Evolutionary conservation across 2,797 vertebrate genomes (phyloP).

Genomic region (Syngnathus acus): DNA sequence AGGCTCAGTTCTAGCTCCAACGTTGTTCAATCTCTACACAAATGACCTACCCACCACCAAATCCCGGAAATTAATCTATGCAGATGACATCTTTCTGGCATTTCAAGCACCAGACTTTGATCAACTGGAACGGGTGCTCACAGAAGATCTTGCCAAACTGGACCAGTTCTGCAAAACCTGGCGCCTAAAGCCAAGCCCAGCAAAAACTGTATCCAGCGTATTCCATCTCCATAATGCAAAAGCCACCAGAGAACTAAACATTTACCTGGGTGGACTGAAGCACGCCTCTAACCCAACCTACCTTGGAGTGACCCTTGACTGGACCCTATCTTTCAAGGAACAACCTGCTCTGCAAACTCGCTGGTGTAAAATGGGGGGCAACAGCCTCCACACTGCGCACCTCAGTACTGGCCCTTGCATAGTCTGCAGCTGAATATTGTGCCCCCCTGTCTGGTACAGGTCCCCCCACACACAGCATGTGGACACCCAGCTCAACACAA

Average conservation of each 20-base stretch:
- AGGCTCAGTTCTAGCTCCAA: conserved; percentile 3
- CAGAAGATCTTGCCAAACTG: not conserved
- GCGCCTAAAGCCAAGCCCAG: not conserved
- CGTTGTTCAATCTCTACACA: not conserved
- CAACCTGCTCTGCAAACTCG: not conserved
- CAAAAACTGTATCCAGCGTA: not conserved
- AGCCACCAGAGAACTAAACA: not conserved
- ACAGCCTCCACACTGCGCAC: no score
- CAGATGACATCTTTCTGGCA: not conserved
- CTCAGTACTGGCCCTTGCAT: no score
- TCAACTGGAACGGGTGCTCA: not conserved
- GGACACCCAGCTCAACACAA: no score
- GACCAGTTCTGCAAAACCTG: not conserved
- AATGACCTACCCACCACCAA: not conserved
- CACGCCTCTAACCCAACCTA: not conserved
- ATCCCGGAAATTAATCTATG: not conserved
- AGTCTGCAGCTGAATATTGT: no score
- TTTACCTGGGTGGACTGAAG: not conserved
- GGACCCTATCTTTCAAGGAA: not conserved
- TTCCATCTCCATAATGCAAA: not conserved
- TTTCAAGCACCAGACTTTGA: conserved; percentile 1
- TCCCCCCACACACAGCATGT: no score
- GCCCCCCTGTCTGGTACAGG: no score
- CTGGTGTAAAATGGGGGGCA: not conserved
- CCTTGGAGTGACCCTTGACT: not conserved